These are phyloP conservation scores for Myotis pilosus DNA, from an alignment of 2,797 vertebrate genomes.

Conservation along the genomic window DNA sequence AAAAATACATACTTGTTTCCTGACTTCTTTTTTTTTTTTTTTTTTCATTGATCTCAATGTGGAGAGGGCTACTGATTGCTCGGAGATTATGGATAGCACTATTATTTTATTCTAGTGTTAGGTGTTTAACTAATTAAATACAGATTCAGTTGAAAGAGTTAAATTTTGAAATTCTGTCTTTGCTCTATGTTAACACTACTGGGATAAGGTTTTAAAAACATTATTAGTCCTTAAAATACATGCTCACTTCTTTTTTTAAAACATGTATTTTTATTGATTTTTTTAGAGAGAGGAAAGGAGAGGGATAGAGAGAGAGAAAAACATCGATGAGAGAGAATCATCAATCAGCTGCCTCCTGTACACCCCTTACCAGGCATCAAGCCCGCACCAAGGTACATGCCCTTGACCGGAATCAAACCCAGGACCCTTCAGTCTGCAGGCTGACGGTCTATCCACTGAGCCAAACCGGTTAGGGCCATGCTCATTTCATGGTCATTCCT, in stretches of 20 bases:
- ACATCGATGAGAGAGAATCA: too few relatives aligned
- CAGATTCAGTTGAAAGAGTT: background rate
- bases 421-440: too few relatives aligned
- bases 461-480: background rate
- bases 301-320: too few relatives aligned
- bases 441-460: too few relatives aligned
- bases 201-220: slow-evolving; percentile 53
- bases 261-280: too few relatives aligned
- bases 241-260: background rate
- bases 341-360: too few relatives aligned
- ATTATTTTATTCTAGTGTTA: background rate
- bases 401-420: too few relatives aligned
- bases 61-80: background rate
- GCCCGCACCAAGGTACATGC: too few relatives aligned
- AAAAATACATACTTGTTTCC: background rate
- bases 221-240: slow-evolving; percentile 41
- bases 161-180: slow-evolving; percentile 33
- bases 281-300: too few relatives aligned
- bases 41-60: background rate
- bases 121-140: background rate
- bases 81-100: background rate
- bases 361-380: too few relatives aligned
- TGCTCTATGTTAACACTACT: background rate
- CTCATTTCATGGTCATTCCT: slow-evolving; percentile 50
- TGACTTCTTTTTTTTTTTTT: background rate